phyloP scores from a whole-genome alignment of 2,888 invertebrate genomes.

The Cybosia mesomella region DNA sequence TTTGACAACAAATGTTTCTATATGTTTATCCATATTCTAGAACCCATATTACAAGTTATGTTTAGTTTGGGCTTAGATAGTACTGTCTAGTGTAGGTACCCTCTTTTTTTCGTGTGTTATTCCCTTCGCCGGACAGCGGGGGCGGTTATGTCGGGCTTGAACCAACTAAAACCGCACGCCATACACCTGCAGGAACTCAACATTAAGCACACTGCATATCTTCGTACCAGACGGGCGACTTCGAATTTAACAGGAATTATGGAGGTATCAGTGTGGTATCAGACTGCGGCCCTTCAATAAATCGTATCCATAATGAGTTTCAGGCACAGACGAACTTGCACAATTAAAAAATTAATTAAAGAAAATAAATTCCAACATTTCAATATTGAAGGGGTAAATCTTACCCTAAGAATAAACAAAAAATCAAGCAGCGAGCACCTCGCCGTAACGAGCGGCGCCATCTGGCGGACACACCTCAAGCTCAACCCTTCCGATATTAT shows the following conservation, averaged over 20 bases:
- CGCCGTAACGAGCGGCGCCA: constrained; percentile 54
- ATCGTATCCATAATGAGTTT: not conserved
- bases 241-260: not conserved
- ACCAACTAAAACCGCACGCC: too few relatives aligned
- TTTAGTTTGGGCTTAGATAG: too few relatives aligned
- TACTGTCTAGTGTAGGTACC: too few relatives aligned
- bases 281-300: not conserved
- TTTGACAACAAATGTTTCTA: too few relatives aligned
- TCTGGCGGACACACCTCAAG: constrained; percentile 75
- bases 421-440: constrained; percentile 34
- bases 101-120: too few relatives aligned
- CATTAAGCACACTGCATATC: too few relatives aligned
- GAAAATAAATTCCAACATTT: constrained; percentile 40
- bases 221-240: not conserved
- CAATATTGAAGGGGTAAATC: constrained; percentile 45
- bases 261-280: too few relatives aligned
- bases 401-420: constrained; percentile 49
- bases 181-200: too few relatives aligned
- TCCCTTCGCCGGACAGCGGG: too few relatives aligned
- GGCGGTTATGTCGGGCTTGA: too few relatives aligned
- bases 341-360: constrained; percentile 49
- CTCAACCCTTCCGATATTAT: constrained; percentile 85
- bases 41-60: too few relatives aligned
- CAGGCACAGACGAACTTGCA: not conserved
- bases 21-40: too few relatives aligned